A percentile compares a stretch with the other conserved stretches of the same genome.
Evolutionary conservation across 2,888 invertebrate genomes (phyloP).

Genomic region (Phortica magna): DNA sequence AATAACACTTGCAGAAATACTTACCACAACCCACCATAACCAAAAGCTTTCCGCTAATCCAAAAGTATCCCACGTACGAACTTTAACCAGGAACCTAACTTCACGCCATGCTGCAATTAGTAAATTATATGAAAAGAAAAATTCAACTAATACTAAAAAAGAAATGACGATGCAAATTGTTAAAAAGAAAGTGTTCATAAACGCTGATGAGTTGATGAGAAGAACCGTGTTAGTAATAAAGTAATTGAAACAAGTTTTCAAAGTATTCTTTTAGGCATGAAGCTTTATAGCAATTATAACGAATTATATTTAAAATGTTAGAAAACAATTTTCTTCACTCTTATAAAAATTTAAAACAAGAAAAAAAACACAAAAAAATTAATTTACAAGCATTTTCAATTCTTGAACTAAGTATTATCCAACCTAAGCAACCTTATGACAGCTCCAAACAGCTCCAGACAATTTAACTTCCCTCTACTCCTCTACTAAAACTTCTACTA

Average conservation of each 20-base stretch:
- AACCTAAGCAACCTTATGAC: background rate
- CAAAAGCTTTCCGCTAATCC: slow-evolving; percentile 8
- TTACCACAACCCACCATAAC: slow-evolving; percentile 17
- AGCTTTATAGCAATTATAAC: slow-evolving; percentile 22
- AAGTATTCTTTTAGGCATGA: slow-evolving; percentile 16
- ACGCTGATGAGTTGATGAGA: background rate
- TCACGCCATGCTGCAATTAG: background rate
- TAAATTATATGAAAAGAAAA: background rate
- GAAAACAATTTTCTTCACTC: background rate
- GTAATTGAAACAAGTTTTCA: background rate
- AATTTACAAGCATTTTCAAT: slow-evolving; percentile 12
- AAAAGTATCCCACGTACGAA: background rate
- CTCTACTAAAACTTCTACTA: slow-evolving; percentile 1
- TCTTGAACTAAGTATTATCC: slow-evolving; percentile 10
- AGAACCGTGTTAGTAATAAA: background rate
- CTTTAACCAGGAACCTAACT: background rate
- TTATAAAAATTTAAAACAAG: slow-evolving; percentile 1
- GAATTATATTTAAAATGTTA: background rate
- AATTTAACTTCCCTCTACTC: background rate
- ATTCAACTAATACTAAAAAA: background rate
- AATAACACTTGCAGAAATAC: background rate
- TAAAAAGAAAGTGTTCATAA: slow-evolving; percentile 13
- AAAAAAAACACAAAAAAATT: slow-evolving; percentile 6
- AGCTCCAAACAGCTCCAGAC: background rate
- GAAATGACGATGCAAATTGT: background rate